Evolutionary conservation across 1,140 invertebrate species (phyloP).

Genomic region (Drosophila punjabiensis): DNA sequence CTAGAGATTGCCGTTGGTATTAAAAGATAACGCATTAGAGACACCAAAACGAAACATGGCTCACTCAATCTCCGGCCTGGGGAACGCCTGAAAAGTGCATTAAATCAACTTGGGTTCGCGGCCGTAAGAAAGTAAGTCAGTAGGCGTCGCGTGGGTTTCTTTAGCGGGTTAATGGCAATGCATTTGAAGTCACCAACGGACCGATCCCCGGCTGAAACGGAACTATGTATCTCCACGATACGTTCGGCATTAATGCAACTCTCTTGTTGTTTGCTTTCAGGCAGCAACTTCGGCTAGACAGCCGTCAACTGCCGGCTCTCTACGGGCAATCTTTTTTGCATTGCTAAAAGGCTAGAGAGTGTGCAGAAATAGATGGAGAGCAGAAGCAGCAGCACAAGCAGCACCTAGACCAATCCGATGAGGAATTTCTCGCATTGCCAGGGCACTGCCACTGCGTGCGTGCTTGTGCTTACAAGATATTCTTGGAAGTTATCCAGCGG

Average conservation of each 20-base stretch:
- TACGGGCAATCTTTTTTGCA: slow-evolving; percentile 28
- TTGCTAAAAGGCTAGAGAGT: slow-evolving; percentile 32
- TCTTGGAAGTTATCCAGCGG: slow-evolving; percentile 51
- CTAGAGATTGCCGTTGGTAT: slow-evolving; percentile 58
- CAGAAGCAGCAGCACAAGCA: too few relatives aligned
- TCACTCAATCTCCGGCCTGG: slow-evolving; percentile 30
- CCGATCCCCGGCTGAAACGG: slow-evolving; percentile 41
- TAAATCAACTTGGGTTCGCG: slow-evolving; percentile 49
- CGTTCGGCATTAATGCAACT: slow-evolving; percentile 41
- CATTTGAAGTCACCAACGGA: slow-evolving; percentile 27
- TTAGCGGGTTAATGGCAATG: slow-evolving; percentile 56
- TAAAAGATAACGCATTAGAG: slow-evolving; percentile 63
- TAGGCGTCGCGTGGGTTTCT: slow-evolving; percentile 52
- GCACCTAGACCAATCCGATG: slow-evolving; percentile 24
- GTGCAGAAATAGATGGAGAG: slow-evolving; percentile 22
- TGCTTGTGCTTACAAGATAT: slow-evolving; percentile 46
- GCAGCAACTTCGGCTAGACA: slow-evolving; percentile 37
- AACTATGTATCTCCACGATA: slow-evolving; percentile 42
- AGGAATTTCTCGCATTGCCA: slow-evolving; percentile 48
- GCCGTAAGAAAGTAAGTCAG: slow-evolving; percentile 55
- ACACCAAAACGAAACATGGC: slow-evolving; percentile 30
- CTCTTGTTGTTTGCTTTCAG: slow-evolving; percentile 34
- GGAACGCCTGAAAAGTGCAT: slow-evolving; percentile 40
- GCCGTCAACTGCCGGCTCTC: slow-evolving; percentile 21
- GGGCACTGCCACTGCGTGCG: slow-evolving; percentile 6